Base-by-base conservation (phyloP, 1,140 invertebrate species). In the Cydia pomonella region DNA sequence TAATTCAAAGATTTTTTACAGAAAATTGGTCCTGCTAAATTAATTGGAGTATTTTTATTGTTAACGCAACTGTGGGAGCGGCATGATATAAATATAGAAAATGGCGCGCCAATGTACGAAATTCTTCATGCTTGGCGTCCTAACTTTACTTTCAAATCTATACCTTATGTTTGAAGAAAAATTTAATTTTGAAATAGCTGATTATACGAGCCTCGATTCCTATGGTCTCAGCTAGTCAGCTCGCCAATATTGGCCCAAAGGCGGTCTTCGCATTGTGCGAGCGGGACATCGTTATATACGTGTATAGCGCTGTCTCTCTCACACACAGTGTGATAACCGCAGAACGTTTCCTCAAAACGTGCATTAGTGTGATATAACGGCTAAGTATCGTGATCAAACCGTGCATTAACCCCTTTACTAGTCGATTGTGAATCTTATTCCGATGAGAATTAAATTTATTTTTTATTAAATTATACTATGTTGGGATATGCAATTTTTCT, bases 361-460 rank as follows among this genome's bases (percentile, higher is more conserved):
- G 64, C 27, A 69, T 69, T 69, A 33, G 64, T 69, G 64, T 38
- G 64, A 69, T 69, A 69, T 69, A 69, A 33, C 63, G 63, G 63
- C 64, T 69, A 69, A 69, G 64, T 33, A 69, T 69, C 27, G 64
- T 69, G 64, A 69, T 69, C 64, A 41, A 66, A 38, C 64, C 64
- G 64, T 69, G 64, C 64, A 33, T 69, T 69, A 69, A 69, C 64
- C 64, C 64, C 72, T 50, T 73, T 81, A 77, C 88, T 90, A 92
- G 88, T 90, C 88, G 86, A 87, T 82, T 83, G 83, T 86, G 88
- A 90, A 92, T 90, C 88, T 92, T 78, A 81, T 80, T 78, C 76
- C 80, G 79, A 83, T 73, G 18, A 69, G 73, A 80, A 82, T 79
- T 76, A 76, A 76, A 73, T 76, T 73, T 53, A 50, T 62, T 50